phyloP scores from a whole-genome alignment of 2,797 vertebrate species.

The Phylloscopus collybita region DNA sequence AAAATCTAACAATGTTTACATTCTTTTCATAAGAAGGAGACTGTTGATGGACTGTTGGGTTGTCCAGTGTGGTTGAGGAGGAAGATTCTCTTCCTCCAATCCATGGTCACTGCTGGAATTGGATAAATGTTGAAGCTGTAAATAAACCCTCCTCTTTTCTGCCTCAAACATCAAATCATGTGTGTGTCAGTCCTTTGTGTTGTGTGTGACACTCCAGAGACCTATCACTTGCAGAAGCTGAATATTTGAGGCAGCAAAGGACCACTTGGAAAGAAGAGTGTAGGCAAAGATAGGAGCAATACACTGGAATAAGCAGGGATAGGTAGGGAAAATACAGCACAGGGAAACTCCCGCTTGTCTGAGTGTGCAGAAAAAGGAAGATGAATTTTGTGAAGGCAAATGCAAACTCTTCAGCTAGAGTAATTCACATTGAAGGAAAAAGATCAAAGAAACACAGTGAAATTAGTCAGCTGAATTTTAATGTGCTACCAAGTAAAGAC shows the following conservation, averaged over 20 bases:
- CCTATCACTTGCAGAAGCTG: background rate
- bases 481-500: conserved; percentile 31
- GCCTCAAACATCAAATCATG: too few relatives aligned
- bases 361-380: conserved; percentile 19
- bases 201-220: background rate
- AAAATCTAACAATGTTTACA: too few relatives aligned
- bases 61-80: too few relatives aligned
- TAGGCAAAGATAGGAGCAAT: background rate
- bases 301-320: background rate
- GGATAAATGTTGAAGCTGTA: too few relatives aligned
- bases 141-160: too few relatives aligned
- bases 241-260: background rate
- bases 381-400: conserved; percentile 20
- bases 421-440: conserved; percentile 28
- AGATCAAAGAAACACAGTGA: conserved; percentile 58
- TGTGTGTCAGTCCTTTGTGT: too few relatives aligned
- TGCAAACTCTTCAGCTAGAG: background rate
- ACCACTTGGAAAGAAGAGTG: background rate
- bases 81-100: too few relatives aligned
- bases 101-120: too few relatives aligned
- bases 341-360: background rate
- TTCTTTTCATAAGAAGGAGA: too few relatives aligned
- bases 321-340: background rate
- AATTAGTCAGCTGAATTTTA: conserved; percentile 64
- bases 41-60: too few relatives aligned